These are phyloP conservation scores for Taeniopygia guttata DNA, from an alignment of 2,797 vertebrate species.

Conservation along the genomic window DNA sequence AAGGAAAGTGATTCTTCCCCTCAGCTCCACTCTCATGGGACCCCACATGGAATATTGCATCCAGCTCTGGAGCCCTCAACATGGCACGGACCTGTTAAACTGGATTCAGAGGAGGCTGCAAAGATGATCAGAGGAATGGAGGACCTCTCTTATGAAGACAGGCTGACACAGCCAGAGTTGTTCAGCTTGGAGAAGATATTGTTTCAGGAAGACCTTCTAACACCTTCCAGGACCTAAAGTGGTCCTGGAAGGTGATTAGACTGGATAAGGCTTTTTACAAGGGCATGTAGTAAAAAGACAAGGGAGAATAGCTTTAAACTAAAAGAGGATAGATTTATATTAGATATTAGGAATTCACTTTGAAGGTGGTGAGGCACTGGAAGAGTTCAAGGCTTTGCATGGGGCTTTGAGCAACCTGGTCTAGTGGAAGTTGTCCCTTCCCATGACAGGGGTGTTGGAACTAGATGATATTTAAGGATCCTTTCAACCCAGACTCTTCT, in stretches of 20 bases:
- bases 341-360: background rate
- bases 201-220: background rate
- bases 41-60: background rate
- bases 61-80: background rate
- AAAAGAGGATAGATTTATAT: background rate
- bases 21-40: background rate
- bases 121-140: background rate
- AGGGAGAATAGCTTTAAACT: background rate
- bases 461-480: background rate
- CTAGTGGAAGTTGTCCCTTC: background rate
- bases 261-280: background rate
- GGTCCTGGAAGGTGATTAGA: background rate
- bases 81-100: too few species aligned
- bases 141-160: too few species aligned
- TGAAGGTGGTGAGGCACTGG: background rate
- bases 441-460: background rate
- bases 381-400: background rate
- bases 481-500: background rate
- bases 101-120: background rate
- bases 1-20: too few species aligned
- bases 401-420: background rate
- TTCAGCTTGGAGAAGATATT: background rate
- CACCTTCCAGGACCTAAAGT: background rate
- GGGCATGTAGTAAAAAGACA: background rate
- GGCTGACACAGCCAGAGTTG: background rate